These are phyloP conservation scores for Malurus alboscapulatus DNA, from an alignment of 2,113 vertebrate genomes.

Conservation along the genomic window DNA sequence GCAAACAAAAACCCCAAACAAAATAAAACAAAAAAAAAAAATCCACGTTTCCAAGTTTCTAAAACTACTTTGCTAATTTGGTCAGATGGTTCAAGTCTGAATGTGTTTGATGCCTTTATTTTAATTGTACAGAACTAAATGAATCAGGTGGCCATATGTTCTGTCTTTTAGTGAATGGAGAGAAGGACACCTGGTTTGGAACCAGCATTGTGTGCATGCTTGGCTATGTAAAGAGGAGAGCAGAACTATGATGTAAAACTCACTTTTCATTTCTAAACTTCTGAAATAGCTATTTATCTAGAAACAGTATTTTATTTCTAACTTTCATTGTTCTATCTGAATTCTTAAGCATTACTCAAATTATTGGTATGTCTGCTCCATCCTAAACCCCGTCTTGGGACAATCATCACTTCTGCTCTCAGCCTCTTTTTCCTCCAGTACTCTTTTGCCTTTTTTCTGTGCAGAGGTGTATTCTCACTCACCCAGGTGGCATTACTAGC, in stretches of 20 bases:
- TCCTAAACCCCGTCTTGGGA: background rate
- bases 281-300: background rate
- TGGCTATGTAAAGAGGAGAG: background rate
- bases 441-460: background rate
- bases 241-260: background rate
- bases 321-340: background rate
- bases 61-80: background rate
- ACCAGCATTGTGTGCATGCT: accelerated
- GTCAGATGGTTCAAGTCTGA: background rate
- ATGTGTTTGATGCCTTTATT: background rate
- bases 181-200: background rate
- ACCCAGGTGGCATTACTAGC: background rate
- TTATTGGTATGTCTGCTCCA: background rate
- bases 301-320: background rate
- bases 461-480: background rate
- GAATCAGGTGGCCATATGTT: background rate
- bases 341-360: background rate
- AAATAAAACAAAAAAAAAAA: background rate
- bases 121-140: background rate
- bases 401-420: background rate
- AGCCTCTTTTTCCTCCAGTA: background rate
- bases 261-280: background rate
- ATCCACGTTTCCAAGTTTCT: background rate
- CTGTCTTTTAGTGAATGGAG: background rate
- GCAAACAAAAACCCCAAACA: background rate